These are phyloP conservation scores for Enteromius radiatus DNA, from an alignment of 2,797 vertebrate species.

Conservation along the genomic window DNA sequence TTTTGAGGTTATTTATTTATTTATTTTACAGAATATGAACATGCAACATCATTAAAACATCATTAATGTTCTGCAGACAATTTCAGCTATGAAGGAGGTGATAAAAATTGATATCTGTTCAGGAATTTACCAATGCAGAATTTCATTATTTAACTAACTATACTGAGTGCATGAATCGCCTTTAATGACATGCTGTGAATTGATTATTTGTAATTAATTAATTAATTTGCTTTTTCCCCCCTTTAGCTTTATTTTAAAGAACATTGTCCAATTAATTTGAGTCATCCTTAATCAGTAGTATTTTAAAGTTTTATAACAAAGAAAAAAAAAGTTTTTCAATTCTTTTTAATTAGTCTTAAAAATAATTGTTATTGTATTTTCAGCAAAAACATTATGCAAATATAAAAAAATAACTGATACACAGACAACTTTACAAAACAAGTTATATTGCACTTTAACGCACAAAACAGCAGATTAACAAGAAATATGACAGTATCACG, in stretches of 20 bases:
- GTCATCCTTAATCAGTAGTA: neutral
- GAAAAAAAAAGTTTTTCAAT: too few relatives aligned
- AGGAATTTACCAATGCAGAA: neutral
- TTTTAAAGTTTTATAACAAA: neutral
- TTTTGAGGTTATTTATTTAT: neutral
- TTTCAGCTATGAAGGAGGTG: neutral
- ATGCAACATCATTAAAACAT: neutral
- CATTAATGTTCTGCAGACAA: neutral
- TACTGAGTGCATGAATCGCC: neutral
- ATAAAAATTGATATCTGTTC: too few relatives aligned
- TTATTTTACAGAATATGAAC: neutral
- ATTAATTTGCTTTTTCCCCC: neutral
- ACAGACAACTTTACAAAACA: slow-evolving; percentile 65
- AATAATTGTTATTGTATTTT: neutral
- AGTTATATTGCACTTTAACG: slow-evolving; percentile 67
- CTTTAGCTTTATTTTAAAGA: neutral
- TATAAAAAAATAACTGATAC: slow-evolving; percentile 43
- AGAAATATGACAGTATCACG: slow-evolving; percentile 47
- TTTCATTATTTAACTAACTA: neutral
- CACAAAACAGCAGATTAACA: slow-evolving; percentile 57
- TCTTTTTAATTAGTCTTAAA: neutral
- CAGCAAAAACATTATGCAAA: slow-evolving; percentile 15
- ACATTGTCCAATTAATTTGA: neutral
- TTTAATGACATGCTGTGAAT: neutral
- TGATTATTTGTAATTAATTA: neutral